These are phyloP conservation scores for Phalacrocorax aristotelis DNA, from an alignment of 2,113 vertebrate species.

Conservation along the genomic window DNA sequence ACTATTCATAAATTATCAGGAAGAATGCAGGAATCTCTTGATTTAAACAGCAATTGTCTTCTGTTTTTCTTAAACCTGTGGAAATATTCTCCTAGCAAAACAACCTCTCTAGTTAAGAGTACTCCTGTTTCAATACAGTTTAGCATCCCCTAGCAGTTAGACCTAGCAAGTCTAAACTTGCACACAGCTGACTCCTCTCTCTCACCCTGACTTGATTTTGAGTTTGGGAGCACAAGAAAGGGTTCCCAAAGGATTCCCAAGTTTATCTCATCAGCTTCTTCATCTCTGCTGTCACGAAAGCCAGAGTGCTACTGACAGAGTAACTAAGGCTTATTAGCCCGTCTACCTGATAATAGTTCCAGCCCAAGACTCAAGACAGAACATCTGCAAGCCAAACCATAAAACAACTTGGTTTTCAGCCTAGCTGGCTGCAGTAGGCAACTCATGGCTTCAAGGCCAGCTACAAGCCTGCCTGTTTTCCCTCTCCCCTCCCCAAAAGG, in stretches of 20 bases:
- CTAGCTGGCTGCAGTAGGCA: not conserved
- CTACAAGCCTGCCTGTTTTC: not conserved
- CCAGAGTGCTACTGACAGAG: not conserved
- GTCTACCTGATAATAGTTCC: not conserved
- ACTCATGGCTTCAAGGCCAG: not conserved
- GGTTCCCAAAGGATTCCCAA: not conserved
- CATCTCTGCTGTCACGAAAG: not conserved
- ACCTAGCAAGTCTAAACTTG: not conserved
- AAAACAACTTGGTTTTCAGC: not conserved
- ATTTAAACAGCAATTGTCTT: not conserved
- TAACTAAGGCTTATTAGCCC: not conserved
- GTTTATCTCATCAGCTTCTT: not conserved
- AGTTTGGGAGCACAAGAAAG: not conserved
- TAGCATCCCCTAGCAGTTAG: not conserved
- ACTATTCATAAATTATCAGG: not conserved
- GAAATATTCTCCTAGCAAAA: not conserved
- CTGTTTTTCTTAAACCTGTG: not conserved
- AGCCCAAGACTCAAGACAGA: not conserved
- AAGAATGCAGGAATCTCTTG: not conserved
- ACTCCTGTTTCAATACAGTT: not conserved
- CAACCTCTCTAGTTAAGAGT: not conserved
- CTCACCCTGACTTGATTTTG: not conserved
- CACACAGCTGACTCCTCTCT: not conserved
- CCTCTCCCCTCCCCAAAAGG: not conserved
- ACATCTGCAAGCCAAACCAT: not conserved